phyloP scores from a whole-genome alignment of 2,113 vertebrate species.

The Pterocles orientalis region DNA sequence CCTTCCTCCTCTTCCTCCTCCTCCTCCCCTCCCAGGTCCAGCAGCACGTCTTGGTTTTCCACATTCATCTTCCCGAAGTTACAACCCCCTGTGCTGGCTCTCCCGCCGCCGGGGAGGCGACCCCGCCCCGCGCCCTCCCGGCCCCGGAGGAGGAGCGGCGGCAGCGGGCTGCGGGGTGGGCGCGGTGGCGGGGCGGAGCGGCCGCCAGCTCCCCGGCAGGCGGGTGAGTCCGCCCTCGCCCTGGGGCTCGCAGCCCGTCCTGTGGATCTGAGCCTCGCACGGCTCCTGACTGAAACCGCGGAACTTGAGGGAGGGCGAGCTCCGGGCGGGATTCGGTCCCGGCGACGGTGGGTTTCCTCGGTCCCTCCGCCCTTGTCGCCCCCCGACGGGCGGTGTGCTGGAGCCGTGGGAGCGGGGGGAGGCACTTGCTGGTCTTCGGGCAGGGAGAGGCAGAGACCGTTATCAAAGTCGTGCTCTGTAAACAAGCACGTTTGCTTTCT shows the following conservation, averaged over 20 bases:
- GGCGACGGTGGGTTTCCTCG: accelerated
- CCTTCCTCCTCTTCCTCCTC: slow-evolving; percentile 54
- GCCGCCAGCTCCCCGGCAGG: neutral
- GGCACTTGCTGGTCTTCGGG: neutral
- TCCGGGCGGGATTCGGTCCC: accelerated
- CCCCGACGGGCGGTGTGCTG: accelerated
- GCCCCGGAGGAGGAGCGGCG: slow-evolving; percentile 24
- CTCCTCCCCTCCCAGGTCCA: slow-evolving; percentile 67
- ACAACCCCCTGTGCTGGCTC: accelerated
- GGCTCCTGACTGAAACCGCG: accelerated
- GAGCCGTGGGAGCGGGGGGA: neutral
- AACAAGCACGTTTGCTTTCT: accelerated
- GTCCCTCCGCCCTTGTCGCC: accelerated
- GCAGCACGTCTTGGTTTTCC: slow-evolving; percentile 67
- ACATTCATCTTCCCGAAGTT: slow-evolving; percentile 4
- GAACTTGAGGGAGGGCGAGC: accelerated
- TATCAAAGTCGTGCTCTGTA: accelerated
- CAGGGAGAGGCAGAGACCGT: neutral
- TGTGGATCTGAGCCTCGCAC: accelerated
- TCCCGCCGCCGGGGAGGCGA: neutral
- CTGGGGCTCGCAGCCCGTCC: neutral
- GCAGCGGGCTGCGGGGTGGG: too few relatives aligned
- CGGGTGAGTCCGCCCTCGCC: too few relatives aligned
- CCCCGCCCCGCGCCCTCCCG: neutral
- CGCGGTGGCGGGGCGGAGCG: neutral